Evolutionary conservation across 2,888 invertebrate genomes (phyloP).

Genomic region (Chydorus sphaericus): DNA sequence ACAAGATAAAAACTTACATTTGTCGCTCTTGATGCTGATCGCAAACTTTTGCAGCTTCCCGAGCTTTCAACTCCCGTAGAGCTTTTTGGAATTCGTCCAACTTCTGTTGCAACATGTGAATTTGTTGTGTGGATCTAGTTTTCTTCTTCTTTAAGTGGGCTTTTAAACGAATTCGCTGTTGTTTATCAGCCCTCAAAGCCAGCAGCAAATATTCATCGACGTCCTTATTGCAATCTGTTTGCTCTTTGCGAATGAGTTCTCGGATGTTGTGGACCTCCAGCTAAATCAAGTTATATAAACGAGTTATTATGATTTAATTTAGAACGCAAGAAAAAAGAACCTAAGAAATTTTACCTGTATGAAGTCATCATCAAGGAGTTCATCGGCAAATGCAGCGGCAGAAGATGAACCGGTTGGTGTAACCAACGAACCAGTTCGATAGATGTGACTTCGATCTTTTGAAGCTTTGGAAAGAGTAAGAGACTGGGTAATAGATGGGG

Average conservation of each 20-base stretch:
- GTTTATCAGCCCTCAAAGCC: constrained; percentile 81
- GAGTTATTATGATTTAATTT: neutral
- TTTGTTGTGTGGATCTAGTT: constrained; percentile 85
- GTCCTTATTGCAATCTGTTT: constrained; percentile 84
- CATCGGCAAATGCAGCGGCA: neutral
- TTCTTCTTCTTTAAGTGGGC: constrained; percentile 95
- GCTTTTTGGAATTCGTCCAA: constrained; percentile 77
- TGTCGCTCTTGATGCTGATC: constrained; percentile 19
- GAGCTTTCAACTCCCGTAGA: constrained; percentile 64
- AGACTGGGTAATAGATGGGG: neutral
- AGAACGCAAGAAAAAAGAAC: neutral
- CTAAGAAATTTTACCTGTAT: neutral
- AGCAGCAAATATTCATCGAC: constrained; percentile 91
- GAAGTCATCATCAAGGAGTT: neutral
- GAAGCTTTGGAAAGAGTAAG: neutral
- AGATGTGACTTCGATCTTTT: neutral
- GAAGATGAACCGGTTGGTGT: neutral
- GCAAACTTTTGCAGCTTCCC: constrained; percentile 38
- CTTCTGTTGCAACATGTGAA: constrained; percentile 83
- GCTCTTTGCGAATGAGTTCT: constrained; percentile 77
- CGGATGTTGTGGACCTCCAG: constrained; percentile 75
- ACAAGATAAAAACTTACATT: constrained; percentile 63
- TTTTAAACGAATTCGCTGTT: constrained; percentile 80
- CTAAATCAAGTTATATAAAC: constrained; percentile 35
- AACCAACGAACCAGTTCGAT: neutral